Evolutionary conservation across 2,888 invertebrate genomes (phyloP).

Genomic region (Pseudococcus longispinus): DNA sequence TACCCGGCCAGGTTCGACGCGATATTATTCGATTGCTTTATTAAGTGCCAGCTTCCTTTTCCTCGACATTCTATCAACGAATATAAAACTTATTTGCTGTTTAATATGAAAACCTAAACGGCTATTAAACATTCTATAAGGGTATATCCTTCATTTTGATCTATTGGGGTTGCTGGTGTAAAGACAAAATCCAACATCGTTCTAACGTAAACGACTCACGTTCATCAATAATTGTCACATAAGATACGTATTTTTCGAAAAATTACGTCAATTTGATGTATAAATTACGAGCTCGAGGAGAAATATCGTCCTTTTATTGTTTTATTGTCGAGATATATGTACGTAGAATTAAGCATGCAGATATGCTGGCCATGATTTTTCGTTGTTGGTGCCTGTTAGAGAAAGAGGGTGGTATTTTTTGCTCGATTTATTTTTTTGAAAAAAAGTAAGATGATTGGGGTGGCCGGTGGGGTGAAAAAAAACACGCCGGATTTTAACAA

Average conservation of each 20-base stretch:
- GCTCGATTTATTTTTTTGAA: too few relatives aligned
- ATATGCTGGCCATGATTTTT: too few relatives aligned
- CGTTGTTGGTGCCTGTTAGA: too few relatives aligned
- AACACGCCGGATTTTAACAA: too few relatives aligned
- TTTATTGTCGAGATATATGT: background rate
- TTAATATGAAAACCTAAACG: conserved; percentile 4
- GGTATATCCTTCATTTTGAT: background rate
- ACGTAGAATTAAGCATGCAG: too few relatives aligned
- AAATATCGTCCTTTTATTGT: background rate
- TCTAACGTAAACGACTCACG: background rate
- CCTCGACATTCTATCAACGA: conserved; percentile 16
- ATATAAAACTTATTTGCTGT: conserved; percentile 23
- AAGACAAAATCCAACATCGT: background rate
- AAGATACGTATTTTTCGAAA: conserved; percentile 2
- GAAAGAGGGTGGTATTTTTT: too few relatives aligned
- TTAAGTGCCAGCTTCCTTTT: background rate
- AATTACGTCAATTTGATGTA: background rate
- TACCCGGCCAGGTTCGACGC: background rate
- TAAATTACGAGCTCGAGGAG: background rate
- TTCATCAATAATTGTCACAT: conserved; percentile 40
- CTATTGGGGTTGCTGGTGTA: background rate
- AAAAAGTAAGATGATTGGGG: too few relatives aligned
- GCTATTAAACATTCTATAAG: conserved; percentile 14
- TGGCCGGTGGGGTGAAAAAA: too few relatives aligned
- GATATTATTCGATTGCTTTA: background rate